Conservation (phyloP, 1,140 invertebrate genomes). For the Rhizoglyphus robini region DNA sequence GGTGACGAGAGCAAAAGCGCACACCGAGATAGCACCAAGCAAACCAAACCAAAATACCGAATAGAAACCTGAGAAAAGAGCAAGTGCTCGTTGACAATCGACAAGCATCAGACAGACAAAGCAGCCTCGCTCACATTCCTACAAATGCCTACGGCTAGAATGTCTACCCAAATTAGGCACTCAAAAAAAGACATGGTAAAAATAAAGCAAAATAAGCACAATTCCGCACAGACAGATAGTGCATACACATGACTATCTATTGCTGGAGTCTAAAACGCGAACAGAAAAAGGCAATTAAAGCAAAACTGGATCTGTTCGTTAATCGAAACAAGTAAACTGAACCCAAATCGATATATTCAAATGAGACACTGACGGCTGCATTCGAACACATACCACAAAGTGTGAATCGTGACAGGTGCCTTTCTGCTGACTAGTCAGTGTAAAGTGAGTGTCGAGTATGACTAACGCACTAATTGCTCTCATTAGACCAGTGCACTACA, state of each 20-base stretch:
- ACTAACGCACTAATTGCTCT: too few species aligned
- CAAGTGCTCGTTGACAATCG: background rate
- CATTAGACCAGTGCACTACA: too few species aligned
- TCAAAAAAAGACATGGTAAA: background rate
- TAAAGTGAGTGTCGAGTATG: too few species aligned
- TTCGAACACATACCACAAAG: too few species aligned
- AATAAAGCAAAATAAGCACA: slow-evolving; percentile 12
- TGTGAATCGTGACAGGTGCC: slow-evolving; percentile 3
- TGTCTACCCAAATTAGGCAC: slow-evolving; percentile 8
- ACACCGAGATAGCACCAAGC: too few species aligned
- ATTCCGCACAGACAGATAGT: background rate
- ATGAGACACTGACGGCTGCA: background rate
- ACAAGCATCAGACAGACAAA: too few species aligned
- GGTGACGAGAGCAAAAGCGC: too few species aligned
- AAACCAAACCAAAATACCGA: too few species aligned
- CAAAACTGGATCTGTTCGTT: slow-evolving; percentile 2
- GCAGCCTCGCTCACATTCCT: too few species aligned
- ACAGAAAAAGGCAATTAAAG: slow-evolving; percentile 5
- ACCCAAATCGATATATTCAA: slow-evolving; percentile 8
- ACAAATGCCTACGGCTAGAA: too few species aligned
- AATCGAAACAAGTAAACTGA: background rate
- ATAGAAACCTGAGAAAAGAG: background rate
- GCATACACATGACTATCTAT: too few species aligned
- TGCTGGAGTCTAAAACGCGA: background rate
- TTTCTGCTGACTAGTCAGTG: background rate